Base-by-base conservation (phyloP, 2,888 invertebrate genomes). In the Nebria salina region DNA sequence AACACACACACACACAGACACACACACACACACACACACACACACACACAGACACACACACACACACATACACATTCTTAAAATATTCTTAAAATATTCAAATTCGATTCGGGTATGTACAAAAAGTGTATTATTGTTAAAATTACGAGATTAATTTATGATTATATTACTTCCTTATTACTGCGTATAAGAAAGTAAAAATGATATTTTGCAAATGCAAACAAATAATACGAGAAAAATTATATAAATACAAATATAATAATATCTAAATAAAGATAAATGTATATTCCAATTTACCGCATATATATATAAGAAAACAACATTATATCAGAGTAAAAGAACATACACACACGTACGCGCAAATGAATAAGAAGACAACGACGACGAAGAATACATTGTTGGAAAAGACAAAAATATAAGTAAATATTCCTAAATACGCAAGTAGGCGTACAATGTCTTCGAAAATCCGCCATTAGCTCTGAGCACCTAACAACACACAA, bases 401-500 rank as follows among this genome's bases (percentile, higher is more conserved):
- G 5, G 34, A 54, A 54, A 11, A 54, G 11, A 13, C 13, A 54
- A 54, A 54, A 54, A 54, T 54, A 54, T 11, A 13, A 54, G 54
- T 54, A 54, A 54, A 54, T 54, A 54, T 54, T 54, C 54, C 13
- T 54, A 54, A 54, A 54, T 54, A 54, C 54, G 54, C 54, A 13
- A 54, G 70, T 70, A 70, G 25, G 68, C 68, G 25, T 68, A 68
- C 15, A 65, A 26, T 26, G 25, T 70, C 25, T 20, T 26, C n/a
- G 70, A 70, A 70, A 88, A 88, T 88, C 87, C 87, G 84, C 87
- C 87, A 88, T 88, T 88, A 88, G 88, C 86, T 84, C 85, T 84
- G 83, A 54, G 54, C 54, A 54, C 54, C 54, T 54, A 54, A 54
- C 84, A 83, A 65, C 65, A 41, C 65, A 74, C 73, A 79, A 79